phyloP scores from a whole-genome alignment of 2,797 vertebrate species.

The Orestias chungarensis region DNA sequence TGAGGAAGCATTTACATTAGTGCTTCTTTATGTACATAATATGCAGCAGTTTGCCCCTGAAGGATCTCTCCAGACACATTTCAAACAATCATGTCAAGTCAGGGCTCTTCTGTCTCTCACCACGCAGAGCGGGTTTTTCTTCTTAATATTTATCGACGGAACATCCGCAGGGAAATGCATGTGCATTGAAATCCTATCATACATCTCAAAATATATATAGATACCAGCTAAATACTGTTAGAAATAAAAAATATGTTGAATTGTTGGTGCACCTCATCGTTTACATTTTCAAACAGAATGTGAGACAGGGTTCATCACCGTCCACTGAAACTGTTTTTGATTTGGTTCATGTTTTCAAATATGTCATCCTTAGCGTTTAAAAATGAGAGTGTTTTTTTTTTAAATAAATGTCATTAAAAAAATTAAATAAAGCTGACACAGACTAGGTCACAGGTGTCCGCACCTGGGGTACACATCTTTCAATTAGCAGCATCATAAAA shows the following conservation, averaged over 20 bases:
- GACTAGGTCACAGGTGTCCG: neutral
- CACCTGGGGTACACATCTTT: neutral
- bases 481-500: neutral
- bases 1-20: too few species aligned
- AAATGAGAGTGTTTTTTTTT: neutral
- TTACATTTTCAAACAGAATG: neutral
- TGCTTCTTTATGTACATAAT: too few species aligned
- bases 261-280: neutral
- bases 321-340: neutral
- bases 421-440: neutral
- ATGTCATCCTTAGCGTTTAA: neutral
- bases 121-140: too few species aligned
- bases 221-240: neutral
- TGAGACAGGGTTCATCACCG: neutral
- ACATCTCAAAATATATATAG: neutral
- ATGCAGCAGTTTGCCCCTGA: too few species aligned
- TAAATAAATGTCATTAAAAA: neutral
- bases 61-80: too few species aligned
- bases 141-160: too few species aligned
- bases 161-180: too few species aligned
- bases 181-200: constrained; percentile 11
- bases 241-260: neutral
- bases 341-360: neutral
- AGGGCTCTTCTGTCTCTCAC: too few species aligned
- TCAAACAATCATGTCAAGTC: too few species aligned